Evolutionary conservation across 2,797 vertebrate species (phyloP).

Genomic region (Microtus obscurus): DNA sequence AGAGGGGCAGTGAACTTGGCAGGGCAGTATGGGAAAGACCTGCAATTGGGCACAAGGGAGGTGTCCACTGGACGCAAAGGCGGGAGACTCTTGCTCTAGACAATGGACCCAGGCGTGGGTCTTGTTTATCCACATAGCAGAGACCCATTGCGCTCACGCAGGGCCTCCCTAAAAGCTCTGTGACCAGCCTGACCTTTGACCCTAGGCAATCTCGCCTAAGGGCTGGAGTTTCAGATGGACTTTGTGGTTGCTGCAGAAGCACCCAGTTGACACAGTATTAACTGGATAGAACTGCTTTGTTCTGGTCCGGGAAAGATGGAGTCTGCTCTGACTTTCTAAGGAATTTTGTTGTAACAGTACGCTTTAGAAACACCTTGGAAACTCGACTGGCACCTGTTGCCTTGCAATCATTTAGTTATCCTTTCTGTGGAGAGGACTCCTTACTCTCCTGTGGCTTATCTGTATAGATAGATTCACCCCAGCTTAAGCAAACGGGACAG

Average conservation of each 20-base stretch:
- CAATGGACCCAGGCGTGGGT: background rate
- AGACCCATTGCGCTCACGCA: background rate
- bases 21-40: background rate
- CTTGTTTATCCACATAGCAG: conserved; percentile 7
- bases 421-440: background rate
- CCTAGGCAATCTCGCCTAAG: background rate
- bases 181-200: background rate
- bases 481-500: background rate
- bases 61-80: background rate
- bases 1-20: background rate
- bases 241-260: background rate
- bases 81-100: background rate
- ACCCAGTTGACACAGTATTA: background rate
- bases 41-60: background rate
- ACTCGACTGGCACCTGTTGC: background rate
- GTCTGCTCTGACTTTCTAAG: background rate
- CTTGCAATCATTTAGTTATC: background rate
- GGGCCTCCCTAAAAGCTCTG: background rate
- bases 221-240: background rate
- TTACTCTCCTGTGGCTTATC: background rate
- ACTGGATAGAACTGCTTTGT: background rate
- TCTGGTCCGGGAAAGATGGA: background rate
- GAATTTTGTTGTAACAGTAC: background rate
- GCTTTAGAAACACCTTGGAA: background rate
- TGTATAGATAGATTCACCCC: background rate